These are phyloP conservation scores for Portevinia maculata DNA, from an alignment of 2,888 invertebrate species.

Conservation along the genomic window DNA sequence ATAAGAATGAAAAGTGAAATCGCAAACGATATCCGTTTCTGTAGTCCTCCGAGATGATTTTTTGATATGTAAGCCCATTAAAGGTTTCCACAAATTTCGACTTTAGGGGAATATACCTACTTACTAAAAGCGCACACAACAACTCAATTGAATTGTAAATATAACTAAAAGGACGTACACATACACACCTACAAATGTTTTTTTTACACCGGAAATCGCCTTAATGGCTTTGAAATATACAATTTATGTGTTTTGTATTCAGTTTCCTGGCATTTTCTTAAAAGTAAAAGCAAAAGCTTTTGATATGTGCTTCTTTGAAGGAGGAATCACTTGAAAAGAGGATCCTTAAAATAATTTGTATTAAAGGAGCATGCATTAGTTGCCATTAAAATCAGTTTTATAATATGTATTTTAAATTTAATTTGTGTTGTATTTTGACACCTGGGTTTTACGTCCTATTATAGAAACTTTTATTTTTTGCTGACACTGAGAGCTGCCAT, in stretches of 20 bases:
- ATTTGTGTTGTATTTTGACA: too few species aligned
- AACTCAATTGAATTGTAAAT: not conserved
- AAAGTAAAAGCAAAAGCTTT: constrained; percentile 48
- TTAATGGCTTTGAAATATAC: constrained; percentile 63
- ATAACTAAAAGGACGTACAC: too few species aligned
- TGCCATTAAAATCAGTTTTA: constrained; percentile 48
- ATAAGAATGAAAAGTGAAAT: constrained; percentile 39
- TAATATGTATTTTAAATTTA: constrained; percentile 35
- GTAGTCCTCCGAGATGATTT: constrained; percentile 18
- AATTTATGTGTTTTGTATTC: constrained; percentile 44
- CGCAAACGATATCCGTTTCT: constrained; percentile 35
- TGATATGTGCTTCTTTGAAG: constrained; percentile 5
- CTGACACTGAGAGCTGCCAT: too few species aligned
- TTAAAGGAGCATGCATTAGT: constrained; percentile 45
- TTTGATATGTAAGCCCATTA: constrained; percentile 6
- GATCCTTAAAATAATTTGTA: constrained; percentile 31
- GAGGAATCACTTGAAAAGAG: constrained; percentile 23
- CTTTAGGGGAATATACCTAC: not conserved
- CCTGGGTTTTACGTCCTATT: too few species aligned
- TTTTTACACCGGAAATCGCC: constrained; percentile 49
- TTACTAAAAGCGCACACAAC: not conserved
- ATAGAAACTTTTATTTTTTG: too few species aligned
- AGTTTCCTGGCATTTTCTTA: constrained; percentile 46
- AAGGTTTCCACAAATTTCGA: not conserved
- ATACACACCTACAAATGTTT: not conserved